Conservation (phyloP, 1,140 invertebrate species). For the Arion vulgaris region DNA sequence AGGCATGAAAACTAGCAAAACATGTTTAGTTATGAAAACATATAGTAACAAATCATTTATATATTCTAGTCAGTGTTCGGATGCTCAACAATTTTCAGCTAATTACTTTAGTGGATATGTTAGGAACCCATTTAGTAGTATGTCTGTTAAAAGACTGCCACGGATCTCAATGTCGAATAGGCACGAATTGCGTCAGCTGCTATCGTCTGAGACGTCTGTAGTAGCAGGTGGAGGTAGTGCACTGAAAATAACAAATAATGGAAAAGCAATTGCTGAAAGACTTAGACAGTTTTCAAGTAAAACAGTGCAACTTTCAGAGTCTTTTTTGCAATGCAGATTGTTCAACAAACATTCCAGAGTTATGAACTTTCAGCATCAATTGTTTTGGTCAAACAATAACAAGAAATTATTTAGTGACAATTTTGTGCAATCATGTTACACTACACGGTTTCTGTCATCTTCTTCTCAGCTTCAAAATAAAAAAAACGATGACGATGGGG, state of each 20-base stretch:
- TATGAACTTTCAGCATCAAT: background rate
- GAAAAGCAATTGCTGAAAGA: background rate
- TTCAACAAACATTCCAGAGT: background rate
- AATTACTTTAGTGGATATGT: background rate
- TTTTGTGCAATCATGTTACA: background rate
- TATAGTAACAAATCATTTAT: background rate
- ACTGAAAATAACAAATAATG: background rate
- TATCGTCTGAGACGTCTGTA: too few species aligned
- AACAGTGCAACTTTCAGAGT: background rate
- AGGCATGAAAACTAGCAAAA: background rate
- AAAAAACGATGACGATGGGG: slow-evolving; percentile 27
- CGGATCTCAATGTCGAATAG: background rate
- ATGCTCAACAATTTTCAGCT: background rate
- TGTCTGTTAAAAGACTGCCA: background rate
- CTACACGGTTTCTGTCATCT: background rate
- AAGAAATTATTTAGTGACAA: background rate
- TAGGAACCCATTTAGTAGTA: background rate
- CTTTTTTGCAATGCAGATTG: background rate
- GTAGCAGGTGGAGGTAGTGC: background rate
- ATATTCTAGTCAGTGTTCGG: background rate
- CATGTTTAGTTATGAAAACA: background rate
- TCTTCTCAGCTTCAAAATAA: slow-evolving; percentile 8
- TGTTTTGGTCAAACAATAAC: background rate
- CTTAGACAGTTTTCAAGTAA: background rate
- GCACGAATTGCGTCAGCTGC: background rate